These are phyloP conservation scores for Lacerta agilis DNA, from an alignment of 2,797 vertebrate genomes.

Conservation along the genomic window DNA sequence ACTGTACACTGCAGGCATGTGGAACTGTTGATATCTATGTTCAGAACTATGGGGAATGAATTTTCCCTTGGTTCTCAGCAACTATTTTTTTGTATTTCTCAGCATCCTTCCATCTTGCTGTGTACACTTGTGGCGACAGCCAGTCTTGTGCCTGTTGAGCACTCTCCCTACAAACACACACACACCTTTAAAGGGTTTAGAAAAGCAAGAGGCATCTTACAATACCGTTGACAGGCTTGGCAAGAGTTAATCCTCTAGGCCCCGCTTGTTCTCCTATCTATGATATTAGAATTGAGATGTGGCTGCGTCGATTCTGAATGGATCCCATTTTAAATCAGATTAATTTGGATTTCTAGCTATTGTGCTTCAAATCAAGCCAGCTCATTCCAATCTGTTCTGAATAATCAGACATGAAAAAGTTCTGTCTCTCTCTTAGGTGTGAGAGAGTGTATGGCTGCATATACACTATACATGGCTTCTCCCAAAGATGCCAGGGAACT, in stretches of 20 bases:
- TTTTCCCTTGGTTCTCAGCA: neutral
- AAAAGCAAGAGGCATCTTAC: neutral
- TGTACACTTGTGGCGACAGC: too few relatives aligned
- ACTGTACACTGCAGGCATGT: neutral
- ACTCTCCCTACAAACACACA: too few relatives aligned
- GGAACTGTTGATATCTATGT: neutral
- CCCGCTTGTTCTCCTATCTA: neutral
- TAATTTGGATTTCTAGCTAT: neutral
- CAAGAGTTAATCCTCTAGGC: neutral
- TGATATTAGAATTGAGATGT: neutral
- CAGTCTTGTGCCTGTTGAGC: neutral
- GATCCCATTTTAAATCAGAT: neutral
- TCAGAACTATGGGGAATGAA: neutral
- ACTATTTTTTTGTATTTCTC: neutral
- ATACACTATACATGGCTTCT: too few relatives aligned
- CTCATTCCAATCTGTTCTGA: neutral
- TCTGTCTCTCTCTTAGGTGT: neutral
- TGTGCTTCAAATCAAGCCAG: neutral
- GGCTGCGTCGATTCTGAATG: neutral
- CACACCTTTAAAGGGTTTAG: too few relatives aligned
- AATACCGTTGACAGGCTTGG: neutral
- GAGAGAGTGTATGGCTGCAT: neutral
- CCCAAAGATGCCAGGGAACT: too few relatives aligned
- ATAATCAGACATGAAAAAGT: neutral
- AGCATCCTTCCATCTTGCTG: neutral